These are phyloP conservation scores for Temnothorax rugatulus DNA, from an alignment of 2,888 invertebrate species.

Conservation along the genomic window DNA sequence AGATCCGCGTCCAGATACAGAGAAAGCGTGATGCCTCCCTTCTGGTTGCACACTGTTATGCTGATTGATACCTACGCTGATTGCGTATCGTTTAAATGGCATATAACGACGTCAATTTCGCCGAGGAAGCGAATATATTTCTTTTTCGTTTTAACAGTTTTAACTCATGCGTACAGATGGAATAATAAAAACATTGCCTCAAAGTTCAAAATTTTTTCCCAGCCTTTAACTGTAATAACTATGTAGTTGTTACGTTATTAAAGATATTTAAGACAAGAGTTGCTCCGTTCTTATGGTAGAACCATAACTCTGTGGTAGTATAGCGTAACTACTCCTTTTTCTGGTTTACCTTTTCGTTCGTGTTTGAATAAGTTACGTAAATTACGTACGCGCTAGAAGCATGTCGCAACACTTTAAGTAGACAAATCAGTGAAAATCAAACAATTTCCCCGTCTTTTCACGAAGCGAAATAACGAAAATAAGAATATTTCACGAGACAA, in stretches of 20 bases:
- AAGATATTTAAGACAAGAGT: background rate
- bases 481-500: background rate
- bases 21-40: constrained; percentile 1
- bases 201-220: background rate
- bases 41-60: background rate
- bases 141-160: background rate
- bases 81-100: background rate
- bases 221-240: background rate
- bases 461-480: background rate
- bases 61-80: background rate
- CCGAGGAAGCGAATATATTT: background rate
- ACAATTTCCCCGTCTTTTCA: background rate
- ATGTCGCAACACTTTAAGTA: background rate
- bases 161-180: background rate
- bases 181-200: background rate
- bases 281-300: background rate
- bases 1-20: background rate
- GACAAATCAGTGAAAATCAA: background rate
- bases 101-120: background rate
- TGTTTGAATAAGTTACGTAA: background rate
- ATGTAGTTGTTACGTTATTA: background rate
- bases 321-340: background rate
- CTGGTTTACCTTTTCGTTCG: background rate
- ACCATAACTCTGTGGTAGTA: background rate
- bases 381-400: background rate